phyloP scores from a whole-genome alignment of 2,888 invertebrate species.

The Diarsia dahlii region DNA sequence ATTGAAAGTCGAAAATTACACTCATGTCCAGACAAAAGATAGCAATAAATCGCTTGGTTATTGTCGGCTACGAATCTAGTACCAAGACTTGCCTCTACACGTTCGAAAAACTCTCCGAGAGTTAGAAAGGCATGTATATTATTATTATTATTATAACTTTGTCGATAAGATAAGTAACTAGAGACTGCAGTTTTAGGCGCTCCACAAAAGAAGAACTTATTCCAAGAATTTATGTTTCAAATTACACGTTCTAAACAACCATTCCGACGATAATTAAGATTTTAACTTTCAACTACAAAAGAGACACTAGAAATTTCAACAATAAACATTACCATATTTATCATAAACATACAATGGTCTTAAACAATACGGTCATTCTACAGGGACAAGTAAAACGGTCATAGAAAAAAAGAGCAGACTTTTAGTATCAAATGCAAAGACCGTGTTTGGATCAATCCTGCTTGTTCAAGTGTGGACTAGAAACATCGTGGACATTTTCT shows the following conservation, averaged over 20 bases:
- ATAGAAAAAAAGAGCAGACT: constrained; percentile 1
- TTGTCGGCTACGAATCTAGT: neutral
- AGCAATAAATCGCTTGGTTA: neutral
- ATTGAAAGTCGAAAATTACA: neutral
- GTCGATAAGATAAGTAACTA: neutral
- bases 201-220: neutral
- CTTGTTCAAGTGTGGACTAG: constrained; percentile 71
- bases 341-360: constrained; percentile 25
- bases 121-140: neutral
- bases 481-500: constrained; percentile 71
- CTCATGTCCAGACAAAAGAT: rapidly evolving
- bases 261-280: constrained; percentile 47
- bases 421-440: constrained; percentile 62
- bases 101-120: neutral
- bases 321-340: constrained; percentile 36
- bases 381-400: constrained; percentile 15
- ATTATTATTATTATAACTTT: neutral
- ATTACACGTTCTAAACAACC: neutral
- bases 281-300: constrained; percentile 29
- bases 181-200: neutral
- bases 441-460: constrained; percentile 61
- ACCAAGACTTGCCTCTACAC: neutral
- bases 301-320: constrained; percentile 6
- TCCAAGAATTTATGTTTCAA: neutral
- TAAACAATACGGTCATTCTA: constrained; percentile 12